Percentiles rank a stretch among this genome's conserved stretches.
These are phyloP conservation scores for Galeopterus variegatus DNA, from an alignment of 2,113 vertebrate species.

Conservation along the genomic window DNA sequence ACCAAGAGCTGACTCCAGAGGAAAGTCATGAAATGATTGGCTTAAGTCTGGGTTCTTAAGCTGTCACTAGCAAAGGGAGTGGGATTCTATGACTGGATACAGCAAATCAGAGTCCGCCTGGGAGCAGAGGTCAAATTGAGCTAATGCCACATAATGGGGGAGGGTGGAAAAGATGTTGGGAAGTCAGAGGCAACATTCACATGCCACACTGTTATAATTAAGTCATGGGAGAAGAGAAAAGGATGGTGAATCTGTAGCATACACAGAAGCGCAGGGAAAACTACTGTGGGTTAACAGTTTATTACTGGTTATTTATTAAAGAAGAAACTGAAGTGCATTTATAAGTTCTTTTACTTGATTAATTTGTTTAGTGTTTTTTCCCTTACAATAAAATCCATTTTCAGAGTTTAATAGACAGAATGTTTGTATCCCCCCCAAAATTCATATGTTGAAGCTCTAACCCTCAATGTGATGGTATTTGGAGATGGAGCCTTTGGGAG, in stretches of 20 bases:
- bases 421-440: neutral
- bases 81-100: neutral
- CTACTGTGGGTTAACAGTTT: neutral
- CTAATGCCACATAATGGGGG: neutral
- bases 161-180: neutral
- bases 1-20: neutral
- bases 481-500: neutral
- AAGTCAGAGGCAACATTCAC: neutral
- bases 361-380: constrained; percentile 34
- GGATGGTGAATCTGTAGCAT: neutral
- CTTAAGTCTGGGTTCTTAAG: neutral
- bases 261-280: neutral
- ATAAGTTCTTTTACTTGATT: constrained; percentile 39
- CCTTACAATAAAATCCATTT: constrained; percentile 15
- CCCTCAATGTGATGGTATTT: neutral
- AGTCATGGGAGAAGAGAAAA: neutral
- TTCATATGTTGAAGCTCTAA: neutral
- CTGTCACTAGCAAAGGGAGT: neutral
- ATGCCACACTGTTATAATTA: neutral
- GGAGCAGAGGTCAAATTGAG: neutral
- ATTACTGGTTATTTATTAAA: neutral
- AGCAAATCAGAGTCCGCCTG: neutral
- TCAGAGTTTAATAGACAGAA: neutral
- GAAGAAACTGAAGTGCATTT: constrained; percentile 3
- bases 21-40: neutral